These are phyloP conservation scores for Mythimna pallens DNA, from an alignment of 2,888 invertebrate genomes.

Conservation along the genomic window DNA sequence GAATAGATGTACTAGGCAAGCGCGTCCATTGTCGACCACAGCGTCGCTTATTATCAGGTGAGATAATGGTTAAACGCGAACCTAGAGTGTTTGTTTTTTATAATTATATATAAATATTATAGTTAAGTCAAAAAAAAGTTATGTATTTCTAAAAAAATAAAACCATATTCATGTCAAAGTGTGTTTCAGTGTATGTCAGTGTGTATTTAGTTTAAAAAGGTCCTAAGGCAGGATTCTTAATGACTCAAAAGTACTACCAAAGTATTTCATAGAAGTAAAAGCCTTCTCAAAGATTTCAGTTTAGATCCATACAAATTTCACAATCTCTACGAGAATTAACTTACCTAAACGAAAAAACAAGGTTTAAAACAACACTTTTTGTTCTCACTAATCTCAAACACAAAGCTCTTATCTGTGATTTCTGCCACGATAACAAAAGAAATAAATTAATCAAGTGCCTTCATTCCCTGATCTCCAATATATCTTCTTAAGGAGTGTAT, in stretches of 20 bases:
- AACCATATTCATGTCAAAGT: too few relatives aligned
- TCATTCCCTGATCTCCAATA: slow-evolving; percentile 10
- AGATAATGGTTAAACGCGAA: too few relatives aligned
- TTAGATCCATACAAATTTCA: background rate
- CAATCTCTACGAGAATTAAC: background rate
- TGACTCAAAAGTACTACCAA: background rate
- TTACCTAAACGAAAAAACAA: background rate
- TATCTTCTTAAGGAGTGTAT: slow-evolving; percentile 40
- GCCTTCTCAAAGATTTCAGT: background rate
- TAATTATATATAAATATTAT: too few relatives aligned
- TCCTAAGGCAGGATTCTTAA: background rate
- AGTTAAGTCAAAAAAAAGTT: too few relatives aligned
- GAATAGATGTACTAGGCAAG: too few relatives aligned
- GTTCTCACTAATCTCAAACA: background rate
- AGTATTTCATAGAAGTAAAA: background rate
- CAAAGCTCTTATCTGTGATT: background rate
- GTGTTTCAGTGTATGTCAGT: too few relatives aligned
- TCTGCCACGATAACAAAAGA: slow-evolving; percentile 9
- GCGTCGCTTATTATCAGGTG: too few relatives aligned
- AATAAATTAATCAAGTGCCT: slow-evolving; percentile 33
- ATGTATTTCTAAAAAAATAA: too few relatives aligned
- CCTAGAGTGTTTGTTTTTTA: too few relatives aligned
- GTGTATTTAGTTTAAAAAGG: too few relatives aligned
- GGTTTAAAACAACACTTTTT: background rate
- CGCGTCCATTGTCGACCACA: too few relatives aligned